Evolutionary conservation across 2,888 invertebrate species (phyloP).

Genomic region (Agrochola lychnidis): DNA sequence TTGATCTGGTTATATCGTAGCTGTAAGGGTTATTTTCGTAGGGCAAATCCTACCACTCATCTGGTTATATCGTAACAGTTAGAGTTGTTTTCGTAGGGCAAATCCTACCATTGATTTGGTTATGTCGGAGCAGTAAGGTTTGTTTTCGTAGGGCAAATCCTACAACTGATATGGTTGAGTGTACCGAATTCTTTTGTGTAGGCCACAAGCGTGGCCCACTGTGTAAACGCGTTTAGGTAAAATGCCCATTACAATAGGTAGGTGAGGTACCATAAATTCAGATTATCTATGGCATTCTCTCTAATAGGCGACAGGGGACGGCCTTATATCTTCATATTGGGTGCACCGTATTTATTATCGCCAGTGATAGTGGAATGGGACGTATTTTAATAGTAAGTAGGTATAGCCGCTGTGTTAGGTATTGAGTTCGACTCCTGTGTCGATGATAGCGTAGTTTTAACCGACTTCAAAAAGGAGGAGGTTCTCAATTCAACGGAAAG

Average conservation of each 20-base stretch:
- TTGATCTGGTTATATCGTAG: too few species aligned
- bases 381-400: neutral
- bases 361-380: slow-evolving; percentile 4
- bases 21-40: too few species aligned
- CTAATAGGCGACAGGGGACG: slow-evolving; percentile 12
- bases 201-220: neutral
- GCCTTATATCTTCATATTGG: slow-evolving; percentile 22
- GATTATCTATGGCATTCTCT: slow-evolving; percentile 9
- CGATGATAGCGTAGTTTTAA: too few species aligned
- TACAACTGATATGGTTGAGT: neutral
- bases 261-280: slow-evolving; percentile 12
- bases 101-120: too few species aligned
- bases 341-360: neutral
- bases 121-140: too few species aligned
- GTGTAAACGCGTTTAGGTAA: neutral
- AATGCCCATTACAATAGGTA: neutral
- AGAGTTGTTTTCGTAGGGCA: too few species aligned
- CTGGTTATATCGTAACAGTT: too few species aligned
- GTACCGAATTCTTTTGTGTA: neutral
- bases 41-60: too few species aligned
- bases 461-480: too few species aligned
- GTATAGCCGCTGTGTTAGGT: neutral
- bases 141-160: neutral
- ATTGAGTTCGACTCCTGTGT: neutral
- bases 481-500: too few species aligned